Base-by-base conservation (phyloP, 2,797 vertebrate species). In the Dromococcyx pavoninus region DNA sequence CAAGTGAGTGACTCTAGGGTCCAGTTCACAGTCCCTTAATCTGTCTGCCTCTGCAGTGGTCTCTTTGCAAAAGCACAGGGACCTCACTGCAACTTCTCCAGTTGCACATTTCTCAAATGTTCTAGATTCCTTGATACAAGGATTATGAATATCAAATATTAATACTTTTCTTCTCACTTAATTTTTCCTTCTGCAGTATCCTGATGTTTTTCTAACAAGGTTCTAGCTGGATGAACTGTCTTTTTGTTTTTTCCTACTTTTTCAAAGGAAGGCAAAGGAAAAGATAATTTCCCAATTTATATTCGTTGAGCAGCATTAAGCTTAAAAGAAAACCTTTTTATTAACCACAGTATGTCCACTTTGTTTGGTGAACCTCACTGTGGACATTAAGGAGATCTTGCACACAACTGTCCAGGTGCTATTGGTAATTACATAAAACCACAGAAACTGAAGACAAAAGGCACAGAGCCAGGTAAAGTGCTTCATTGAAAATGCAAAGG, bases 251-350 rank as follows among this genome's bases (percentile, higher is more conserved):
- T 70, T 64, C 21, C 23, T 82, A 32, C 11, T 44, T 64, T 87
- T 85, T 58, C 28, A 66, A 84, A 77, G n/a, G 48, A 87, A 89
- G 35, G 53, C 71, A 95, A 89, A 56, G 61, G 46, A 94, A 86
- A 79, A 61, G 27, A 25, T 65, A 60, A 86, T 88, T 84, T 35
- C 25, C 12, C 28, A 62, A 53, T 77, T 73, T 71, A 70, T 91
- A 93, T 71, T 77, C 91, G 60, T 37, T 74, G 14, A 92, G 17
- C 25, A 48, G 65, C 28, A 44, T 18, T 56, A 83, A 65, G 18
- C 43, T 56, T 83, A 73, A 93, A 93, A 94, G 62, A 86, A 96
- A 92, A 64, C 73, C 43, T 85, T 91, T 94, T 86, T 78, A 88
- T 84, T 75, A 84, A 73, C 46, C 14, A 66, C 1, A 58, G 11